Evolutionary conservation across 2,888 invertebrate species (phyloP).

Genomic region (Agrotis segetum): DNA sequence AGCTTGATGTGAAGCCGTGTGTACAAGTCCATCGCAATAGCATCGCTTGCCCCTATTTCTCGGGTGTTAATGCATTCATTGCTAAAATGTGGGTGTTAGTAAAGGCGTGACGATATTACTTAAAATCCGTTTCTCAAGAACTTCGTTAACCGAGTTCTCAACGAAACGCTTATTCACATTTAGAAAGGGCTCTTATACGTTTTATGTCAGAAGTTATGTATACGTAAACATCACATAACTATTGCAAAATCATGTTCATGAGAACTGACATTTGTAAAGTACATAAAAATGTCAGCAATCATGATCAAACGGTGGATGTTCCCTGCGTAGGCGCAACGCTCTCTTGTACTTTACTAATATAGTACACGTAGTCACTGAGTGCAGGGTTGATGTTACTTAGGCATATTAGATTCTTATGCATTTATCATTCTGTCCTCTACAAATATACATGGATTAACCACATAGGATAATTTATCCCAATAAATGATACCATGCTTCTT

Average conservation of each 20-base stretch:
- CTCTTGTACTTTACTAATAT: conserved; percentile 48
- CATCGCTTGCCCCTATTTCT: not conserved
- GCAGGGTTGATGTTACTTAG: conserved; percentile 52
- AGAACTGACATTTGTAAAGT: conserved; percentile 56
- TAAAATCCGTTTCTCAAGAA: conserved; percentile 19
- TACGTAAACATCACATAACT: conserved; percentile 37
- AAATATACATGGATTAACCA: too few relatives aligned
- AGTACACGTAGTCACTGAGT: conserved; percentile 18
- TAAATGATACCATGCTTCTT: too few relatives aligned
- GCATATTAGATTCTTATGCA: not conserved
- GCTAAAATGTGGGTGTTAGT: conserved; percentile 20
- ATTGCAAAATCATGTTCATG: conserved; percentile 45
- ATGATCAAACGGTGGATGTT: conserved; percentile 63
- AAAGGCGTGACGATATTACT: conserved; percentile 17
- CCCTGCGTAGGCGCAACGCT: conserved; percentile 67
- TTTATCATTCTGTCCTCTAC: too few relatives aligned
- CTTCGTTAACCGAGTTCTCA: conserved; percentile 12
- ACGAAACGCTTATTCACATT: conserved; percentile 32
- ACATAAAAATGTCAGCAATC: conserved; percentile 67
- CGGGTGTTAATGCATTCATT: not conserved
- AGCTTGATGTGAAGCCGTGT: too few relatives aligned
- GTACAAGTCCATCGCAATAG: conserved; percentile 5
- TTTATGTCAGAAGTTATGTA: conserved; percentile 33
- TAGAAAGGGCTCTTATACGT: conserved; percentile 49
- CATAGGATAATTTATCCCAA: too few relatives aligned